Evolutionary conservation across 2,888 invertebrate species (phyloP), one percentile per base, ranked within the genome.

Genomic region (Ceraclea dissimilis): DNA sequence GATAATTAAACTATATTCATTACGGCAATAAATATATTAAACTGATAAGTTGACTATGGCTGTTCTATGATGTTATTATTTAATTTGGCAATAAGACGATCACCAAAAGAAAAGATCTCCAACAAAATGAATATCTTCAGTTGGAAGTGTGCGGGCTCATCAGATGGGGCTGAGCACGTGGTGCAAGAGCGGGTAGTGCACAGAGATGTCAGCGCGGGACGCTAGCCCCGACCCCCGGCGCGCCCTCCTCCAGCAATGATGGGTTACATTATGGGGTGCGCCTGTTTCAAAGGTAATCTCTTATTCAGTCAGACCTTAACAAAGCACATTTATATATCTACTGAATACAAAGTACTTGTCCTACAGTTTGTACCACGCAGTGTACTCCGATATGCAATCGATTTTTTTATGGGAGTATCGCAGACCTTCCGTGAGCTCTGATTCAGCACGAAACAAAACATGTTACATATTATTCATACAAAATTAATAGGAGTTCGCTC

Each of bases 221-320:
- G 62, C 63, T 63, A 71, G 72, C 68, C 60, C 68, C 65, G 64
- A 66, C 69, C 71, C 62, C 67, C 72, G 64, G 70, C 68, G 65
- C 70, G 74, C 60, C 67, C 72, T 61, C 56, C 64, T 65, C 64
- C 67, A 65, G 79, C 83, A 80, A 88, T 90, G 89, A 91, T 91
- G 90, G 90, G 90, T 79, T 90, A 89, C 84, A 90, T 90, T 81
- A 90, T 90, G 91, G 90, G 90, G 76, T 91, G 90, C 82, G 88
- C 90, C 78, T 91, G 90, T 81, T 84, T 91, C 77, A 88, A 89
- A 89, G 90, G 90, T 89, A 81, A 74, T 68, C 8, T 48, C 17
- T 39, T 39, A 26, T 4, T 39, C 39, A 31, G 11, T 31, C 11
- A 8, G 11, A 31, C 31, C 11, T 31, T 31, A 8, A 11, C n/a